Evolutionary conservation across 2,797 vertebrate genomes (phyloP), one percentile per base, ranked within the genome.

Genomic region (Spea hammondii): DNA sequence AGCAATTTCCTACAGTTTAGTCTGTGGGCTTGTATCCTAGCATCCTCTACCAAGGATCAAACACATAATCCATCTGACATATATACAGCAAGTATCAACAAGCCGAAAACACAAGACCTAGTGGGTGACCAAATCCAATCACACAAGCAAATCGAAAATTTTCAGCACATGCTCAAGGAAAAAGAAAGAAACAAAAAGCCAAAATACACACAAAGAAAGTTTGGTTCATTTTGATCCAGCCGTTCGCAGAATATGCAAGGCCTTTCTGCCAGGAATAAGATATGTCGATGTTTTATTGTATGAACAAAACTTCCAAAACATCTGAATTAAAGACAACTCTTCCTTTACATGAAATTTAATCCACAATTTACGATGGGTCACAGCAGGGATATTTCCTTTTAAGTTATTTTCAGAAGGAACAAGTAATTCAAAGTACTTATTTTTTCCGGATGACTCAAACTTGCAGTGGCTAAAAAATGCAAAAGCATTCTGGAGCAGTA

Each of bases 181-280:
- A 74, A 64, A 73, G n/a, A 48, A 17, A 32, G 32, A 32, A 32
- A 32, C 32, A 32, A 51, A 7, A 68, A 3, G 79, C 79, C 74
- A 82, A 82, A 69, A 73, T 77, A 77, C 64, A 82, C 79, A 77
- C 45, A 75, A 54, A 49, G 69, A 49, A 57, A 49, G 66, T 80
- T 70, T 75, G 57, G 47, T 51, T 51, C 68, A 65, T 77, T 77
- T 55, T 54, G 74, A 73, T 77, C 79, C 74, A 82, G 11, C 53
- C 48, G 67, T 66, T 68, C 79, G 6, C 13, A 53, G 62, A 5
- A 69, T 48, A 51, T 76, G 68, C 78, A 64, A 51, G 55, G 45
- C 69, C 64, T 75, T 72, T 49, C 49, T 77, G 74, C 74, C 79
- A 82, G 74, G 77, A 82, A 82, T 73, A 82, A 77, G 79, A 72